Evolutionary conservation across 2,888 invertebrate species (phyloP).

Genomic region (Cephus pygmeus): DNA sequence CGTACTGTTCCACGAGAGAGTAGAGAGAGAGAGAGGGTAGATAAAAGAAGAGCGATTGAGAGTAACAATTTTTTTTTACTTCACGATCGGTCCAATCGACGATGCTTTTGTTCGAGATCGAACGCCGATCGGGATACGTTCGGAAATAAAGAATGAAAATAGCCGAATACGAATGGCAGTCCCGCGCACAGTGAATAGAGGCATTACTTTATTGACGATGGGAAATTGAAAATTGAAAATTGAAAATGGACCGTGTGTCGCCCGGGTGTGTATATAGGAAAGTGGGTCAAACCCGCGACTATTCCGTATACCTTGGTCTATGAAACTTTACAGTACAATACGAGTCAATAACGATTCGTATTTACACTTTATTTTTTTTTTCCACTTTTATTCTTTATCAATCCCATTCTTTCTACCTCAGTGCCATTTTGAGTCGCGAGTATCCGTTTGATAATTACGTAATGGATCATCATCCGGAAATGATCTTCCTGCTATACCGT

Average conservation of each 20-base stretch:
- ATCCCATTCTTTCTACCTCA: not conserved
- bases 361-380: not conserved
- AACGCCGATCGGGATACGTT: not conserved
- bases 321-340: not conserved
- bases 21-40: not conserved
- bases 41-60: not conserved
- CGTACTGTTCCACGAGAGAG: not conserved
- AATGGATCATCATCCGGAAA: not conserved
- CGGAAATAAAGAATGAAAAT: conserved; percentile 1
- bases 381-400: not conserved
- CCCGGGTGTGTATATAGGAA: not conserved
- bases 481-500: not conserved
- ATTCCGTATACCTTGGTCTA: not conserved
- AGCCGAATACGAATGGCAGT: not conserved
- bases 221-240: conserved; percentile 42
- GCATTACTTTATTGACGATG: conserved; percentile 34
- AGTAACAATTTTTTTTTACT: not conserved
- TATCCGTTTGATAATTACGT: conserved; percentile 6
- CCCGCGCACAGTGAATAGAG: conserved; percentile 8
- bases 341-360: conserved; percentile 10
- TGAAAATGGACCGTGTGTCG: conserved; percentile 34
- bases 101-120: not conserved
- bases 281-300: conserved; percentile 10
- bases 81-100: conserved; percentile 2
- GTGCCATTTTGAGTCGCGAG: conserved; percentile 7